Evolutionary conservation across 2,888 invertebrate species (phyloP).

Genomic region (Aphrophora alni): DNA sequence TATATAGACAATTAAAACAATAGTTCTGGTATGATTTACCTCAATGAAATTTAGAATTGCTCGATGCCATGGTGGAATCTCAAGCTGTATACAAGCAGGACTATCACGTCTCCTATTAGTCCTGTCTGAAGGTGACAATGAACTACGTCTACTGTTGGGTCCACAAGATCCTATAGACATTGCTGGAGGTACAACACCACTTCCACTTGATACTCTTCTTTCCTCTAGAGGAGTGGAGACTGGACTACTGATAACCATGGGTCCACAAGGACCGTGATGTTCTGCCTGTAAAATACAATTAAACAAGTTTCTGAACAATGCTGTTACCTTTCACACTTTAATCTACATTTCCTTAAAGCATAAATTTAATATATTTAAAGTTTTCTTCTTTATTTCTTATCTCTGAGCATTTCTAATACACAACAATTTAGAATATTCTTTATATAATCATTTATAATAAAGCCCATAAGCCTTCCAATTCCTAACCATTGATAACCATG

Average conservation of each 20-base stretch:
- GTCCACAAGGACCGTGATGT: slow-evolving; percentile 40
- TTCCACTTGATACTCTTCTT: slow-evolving; percentile 49
- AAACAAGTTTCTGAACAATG: too few species aligned
- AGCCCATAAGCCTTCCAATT: too few species aligned
- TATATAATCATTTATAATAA: too few species aligned
- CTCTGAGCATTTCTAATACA: too few species aligned
- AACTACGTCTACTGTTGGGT: slow-evolving; percentile 55
- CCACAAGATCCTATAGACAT: slow-evolving; percentile 42
- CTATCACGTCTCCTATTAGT: slow-evolving; percentile 55
- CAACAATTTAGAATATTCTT: too few species aligned
- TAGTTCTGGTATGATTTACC: slow-evolving; percentile 50
- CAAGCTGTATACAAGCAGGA: slow-evolving; percentile 55
- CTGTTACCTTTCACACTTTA: too few species aligned
- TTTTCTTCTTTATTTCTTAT: too few species aligned
- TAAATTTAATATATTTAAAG: too few species aligned
- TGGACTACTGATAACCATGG: slow-evolving; percentile 44
- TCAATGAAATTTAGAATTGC: slow-evolving; percentile 57
- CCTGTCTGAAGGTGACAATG: slow-evolving; percentile 56
- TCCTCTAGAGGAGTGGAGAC: slow-evolving; percentile 50
- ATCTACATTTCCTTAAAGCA: too few species aligned
- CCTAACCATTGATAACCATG: too few species aligned
- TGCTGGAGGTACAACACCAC: slow-evolving; percentile 44
- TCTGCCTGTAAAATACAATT: slow-evolving; percentile 44
- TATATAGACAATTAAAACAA: too few species aligned
- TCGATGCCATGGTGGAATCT: slow-evolving; percentile 56